Evolutionary conservation across 2,113 vertebrate species (phyloP).

Genomic region (Hydrolagus affinis): DNA sequence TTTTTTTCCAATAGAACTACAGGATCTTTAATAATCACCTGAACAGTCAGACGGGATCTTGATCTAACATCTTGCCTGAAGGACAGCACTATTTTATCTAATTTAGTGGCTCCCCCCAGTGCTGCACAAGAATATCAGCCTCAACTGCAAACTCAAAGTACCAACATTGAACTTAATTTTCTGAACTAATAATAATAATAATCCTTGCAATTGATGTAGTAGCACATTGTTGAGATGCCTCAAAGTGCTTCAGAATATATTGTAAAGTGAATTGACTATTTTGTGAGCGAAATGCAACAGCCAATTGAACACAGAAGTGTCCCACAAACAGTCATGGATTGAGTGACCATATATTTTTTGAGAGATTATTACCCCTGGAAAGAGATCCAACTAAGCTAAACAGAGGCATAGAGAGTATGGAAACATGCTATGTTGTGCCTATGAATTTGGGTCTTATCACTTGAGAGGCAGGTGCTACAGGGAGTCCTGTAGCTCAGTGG

Average conservation of each 20-base stretch:
- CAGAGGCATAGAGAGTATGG: too few relatives aligned
- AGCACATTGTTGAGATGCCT: background rate
- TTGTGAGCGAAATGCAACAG: background rate
- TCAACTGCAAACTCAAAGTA: background rate
- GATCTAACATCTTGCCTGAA: background rate
- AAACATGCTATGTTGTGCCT: too few relatives aligned
- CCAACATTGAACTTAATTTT: background rate
- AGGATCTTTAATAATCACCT: background rate
- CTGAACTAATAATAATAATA: too few relatives aligned
- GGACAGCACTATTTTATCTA: background rate
- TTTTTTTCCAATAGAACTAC: background rate
- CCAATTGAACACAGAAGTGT: background rate
- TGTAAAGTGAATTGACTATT: background rate
- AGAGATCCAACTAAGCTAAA: too few relatives aligned
- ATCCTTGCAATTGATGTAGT: background rate
- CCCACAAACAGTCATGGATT: too few relatives aligned
- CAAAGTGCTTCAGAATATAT: background rate
- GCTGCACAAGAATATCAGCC: background rate
- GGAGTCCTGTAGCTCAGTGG: too few relatives aligned
- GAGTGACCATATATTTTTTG: too few relatives aligned
- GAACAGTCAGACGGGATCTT: background rate
- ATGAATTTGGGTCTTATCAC: too few relatives aligned
- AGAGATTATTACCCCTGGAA: too few relatives aligned
- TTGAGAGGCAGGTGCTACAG: too few relatives aligned
- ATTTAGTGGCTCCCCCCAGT: background rate